phyloP scores from a whole-genome alignment of 1,140 invertebrate genomes.

The Thaumatotibia leucotreta region DNA sequence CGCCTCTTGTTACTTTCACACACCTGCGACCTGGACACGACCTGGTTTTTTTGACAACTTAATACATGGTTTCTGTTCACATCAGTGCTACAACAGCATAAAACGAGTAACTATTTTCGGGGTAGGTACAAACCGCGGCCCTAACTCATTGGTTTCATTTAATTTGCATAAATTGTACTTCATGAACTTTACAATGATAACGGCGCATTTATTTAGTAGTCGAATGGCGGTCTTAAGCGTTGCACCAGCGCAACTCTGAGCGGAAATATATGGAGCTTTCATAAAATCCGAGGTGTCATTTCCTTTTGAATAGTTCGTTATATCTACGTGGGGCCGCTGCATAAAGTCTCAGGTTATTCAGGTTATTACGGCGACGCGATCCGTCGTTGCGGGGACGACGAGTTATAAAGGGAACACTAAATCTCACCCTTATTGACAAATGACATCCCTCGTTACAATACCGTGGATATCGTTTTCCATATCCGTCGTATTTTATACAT shows the following conservation, averaged over 20 bases:
- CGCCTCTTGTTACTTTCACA: too few relatives aligned
- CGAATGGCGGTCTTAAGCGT: constrained; percentile 14
- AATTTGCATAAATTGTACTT: too few relatives aligned
- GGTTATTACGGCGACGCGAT: constrained; percentile 42
- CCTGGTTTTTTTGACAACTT: too few relatives aligned
- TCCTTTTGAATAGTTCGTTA: constrained; percentile 59
- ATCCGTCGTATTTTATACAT: constrained; percentile 45
- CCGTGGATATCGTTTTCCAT: constrained; percentile 38
- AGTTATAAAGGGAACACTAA: constrained; percentile 52
- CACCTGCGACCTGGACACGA: too few relatives aligned
- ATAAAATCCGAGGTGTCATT: constrained; percentile 51
- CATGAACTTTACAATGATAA: neutral
- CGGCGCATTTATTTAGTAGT: neutral
- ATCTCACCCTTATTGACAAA: constrained; percentile 61
- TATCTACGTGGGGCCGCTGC: constrained; percentile 32
- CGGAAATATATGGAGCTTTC: constrained; percentile 36
- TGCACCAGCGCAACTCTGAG: constrained; percentile 15
- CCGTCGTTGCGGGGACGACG: constrained; percentile 22
- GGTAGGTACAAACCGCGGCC: too few relatives aligned
- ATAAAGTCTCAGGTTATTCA: constrained; percentile 45
- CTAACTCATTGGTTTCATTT: too few relatives aligned
- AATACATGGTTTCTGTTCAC: too few relatives aligned
- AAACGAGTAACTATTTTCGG: too few relatives aligned
- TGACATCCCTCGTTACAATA: constrained; percentile 54
- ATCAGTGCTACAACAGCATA: too few relatives aligned